Conservation (phyloP, 92 coral and sea anemone genomes). For the Epizoanthus ramosus region DNA sequence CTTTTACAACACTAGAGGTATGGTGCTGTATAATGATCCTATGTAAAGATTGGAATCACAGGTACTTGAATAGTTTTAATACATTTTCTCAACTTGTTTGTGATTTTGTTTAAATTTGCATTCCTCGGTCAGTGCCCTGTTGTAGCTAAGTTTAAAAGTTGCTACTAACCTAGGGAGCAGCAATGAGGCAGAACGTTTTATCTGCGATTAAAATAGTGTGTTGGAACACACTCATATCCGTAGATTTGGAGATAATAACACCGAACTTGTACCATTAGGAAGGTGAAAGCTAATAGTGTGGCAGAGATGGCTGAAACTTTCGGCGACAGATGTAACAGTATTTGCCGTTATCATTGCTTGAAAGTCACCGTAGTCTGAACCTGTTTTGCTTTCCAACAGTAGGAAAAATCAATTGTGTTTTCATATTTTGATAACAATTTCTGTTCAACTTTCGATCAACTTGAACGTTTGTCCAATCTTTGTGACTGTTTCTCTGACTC, state of each 20-base stretch:
- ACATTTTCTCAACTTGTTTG: background rate
- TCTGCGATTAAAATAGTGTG: background rate
- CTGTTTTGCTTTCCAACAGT: background rate
- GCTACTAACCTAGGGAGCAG: background rate
- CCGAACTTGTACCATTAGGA: background rate
- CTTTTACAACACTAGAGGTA: background rate
- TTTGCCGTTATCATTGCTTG: background rate
- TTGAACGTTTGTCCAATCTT: too few relatives aligned
- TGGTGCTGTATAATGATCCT: background rate
- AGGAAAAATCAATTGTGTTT: background rate
- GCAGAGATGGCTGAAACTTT: background rate
- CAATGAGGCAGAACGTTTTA: background rate
- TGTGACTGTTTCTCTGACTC: too few relatives aligned
- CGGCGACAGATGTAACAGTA: slow-evolving; percentile 1
- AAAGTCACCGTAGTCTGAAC: background rate
- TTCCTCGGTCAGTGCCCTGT: too few relatives aligned
- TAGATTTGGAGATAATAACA: background rate
- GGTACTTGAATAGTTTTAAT: background rate
- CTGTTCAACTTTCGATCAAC: too few relatives aligned
- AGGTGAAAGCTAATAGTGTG: background rate
- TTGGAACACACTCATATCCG: background rate
- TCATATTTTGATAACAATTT: too few relatives aligned
- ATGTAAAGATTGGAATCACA: background rate
- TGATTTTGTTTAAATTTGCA: too few relatives aligned
- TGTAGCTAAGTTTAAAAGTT: background rate